Conservation (phyloP, 2,797 vertebrate species). For the Spea hammondii region DNA sequence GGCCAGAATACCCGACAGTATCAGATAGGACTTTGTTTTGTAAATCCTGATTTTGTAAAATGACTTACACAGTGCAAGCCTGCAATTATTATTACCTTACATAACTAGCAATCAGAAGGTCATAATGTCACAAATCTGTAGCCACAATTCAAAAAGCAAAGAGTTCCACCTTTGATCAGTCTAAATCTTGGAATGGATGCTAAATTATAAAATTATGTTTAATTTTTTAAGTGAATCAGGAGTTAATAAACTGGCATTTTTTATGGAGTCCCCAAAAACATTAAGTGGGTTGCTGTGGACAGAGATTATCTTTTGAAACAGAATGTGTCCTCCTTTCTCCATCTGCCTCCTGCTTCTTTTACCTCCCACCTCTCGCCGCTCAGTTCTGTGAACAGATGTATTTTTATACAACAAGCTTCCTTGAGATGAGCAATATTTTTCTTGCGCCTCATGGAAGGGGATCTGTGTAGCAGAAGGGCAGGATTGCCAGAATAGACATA, state of each 20-base stretch:
- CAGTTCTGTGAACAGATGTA: constrained; percentile 44
- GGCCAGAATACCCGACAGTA: too few relatives aligned
- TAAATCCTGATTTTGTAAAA: too few relatives aligned
- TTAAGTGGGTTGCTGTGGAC: constrained; percentile 33
- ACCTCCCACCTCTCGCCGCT: constrained; percentile 41
- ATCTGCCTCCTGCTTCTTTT: constrained; percentile 40
- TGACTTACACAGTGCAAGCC: too few relatives aligned
- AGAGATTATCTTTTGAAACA: constrained; percentile 32
- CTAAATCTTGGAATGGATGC: too few relatives aligned
- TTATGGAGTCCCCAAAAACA: constrained; percentile 14
- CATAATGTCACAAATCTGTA: too few relatives aligned
- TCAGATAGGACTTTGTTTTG: too few relatives aligned
- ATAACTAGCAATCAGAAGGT: too few relatives aligned
- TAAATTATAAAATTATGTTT: too few relatives aligned
- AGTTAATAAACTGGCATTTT: constrained; percentile 25
- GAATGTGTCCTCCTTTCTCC: constrained; percentile 35
- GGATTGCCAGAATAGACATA: constrained; percentile 15
- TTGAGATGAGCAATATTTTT: constrained; percentile 49
- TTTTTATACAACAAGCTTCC: constrained; percentile 45
- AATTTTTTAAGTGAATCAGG: constrained; percentile 1
- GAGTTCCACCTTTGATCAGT: too few relatives aligned
- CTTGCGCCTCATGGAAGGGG: constrained; percentile 36
- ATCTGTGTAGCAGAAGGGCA: constrained; percentile 30
- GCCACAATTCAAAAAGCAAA: too few relatives aligned
- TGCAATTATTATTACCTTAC: too few relatives aligned